Evolutionary conservation across 2,113 vertebrate genomes (phyloP), one percentile per base, ranked within the genome.

Genomic region (Globicephala melas): DNA sequence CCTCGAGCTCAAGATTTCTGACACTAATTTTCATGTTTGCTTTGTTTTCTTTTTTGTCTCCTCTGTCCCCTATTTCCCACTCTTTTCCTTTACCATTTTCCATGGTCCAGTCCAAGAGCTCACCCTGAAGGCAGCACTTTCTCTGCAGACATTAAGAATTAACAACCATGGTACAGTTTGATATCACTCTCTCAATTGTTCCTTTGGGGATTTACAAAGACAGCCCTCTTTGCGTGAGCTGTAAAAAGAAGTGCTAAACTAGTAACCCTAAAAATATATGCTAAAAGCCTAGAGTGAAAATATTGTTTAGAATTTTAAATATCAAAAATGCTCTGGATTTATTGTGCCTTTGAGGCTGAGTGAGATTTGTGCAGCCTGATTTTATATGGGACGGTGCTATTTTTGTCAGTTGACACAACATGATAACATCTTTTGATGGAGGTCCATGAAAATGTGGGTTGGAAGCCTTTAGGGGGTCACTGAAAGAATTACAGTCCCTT

Each of bases 231-330:
- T 53, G 4, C 77, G 14, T 80, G 31, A 97, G 26, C 20, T 90
- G 33, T 93, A 50, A 71, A 96, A 95, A 31, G 50, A 21, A 90
- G 4, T 62, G 26, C n/a, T 73, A 74, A 95, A 71, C 17, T 13
- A 26, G 70, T 17, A 87, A 93, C 65, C 21, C 11, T 62, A 95
- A 95, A 98, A 91, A 0, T 71, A 0, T 7, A 36, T 13, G 55
- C 26, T 96, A 89, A 90, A 79, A 96, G 28, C 15, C n/a, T 91
- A 63, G 58, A 80, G 74, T 25, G 10, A 89, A 96, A 98, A 71
- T 36, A n/a, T 50, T 96, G 71, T 95, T 97, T 96, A 95, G 83
- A 25, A 96, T 92, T 70, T 97, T 97, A 96, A 96, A 97, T 96
- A 95, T 97, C 94, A 53, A 96, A 96, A 96, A 95, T 71, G 13